Evolutionary conservation across 1,140 invertebrate genomes (phyloP).

Genomic region (Metaphire vulgaris): DNA sequence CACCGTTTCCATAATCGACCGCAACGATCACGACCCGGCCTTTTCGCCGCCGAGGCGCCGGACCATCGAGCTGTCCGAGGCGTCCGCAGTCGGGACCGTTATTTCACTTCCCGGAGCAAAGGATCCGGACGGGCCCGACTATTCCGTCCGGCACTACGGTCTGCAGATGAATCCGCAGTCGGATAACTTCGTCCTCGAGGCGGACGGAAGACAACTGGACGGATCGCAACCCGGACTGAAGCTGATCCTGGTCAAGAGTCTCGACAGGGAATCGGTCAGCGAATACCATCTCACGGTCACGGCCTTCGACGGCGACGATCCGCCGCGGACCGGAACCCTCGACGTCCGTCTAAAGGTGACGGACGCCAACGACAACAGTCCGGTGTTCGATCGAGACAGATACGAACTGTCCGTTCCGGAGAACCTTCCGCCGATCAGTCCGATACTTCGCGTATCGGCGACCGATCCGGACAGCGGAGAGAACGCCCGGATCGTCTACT

Average conservation of each 20-base stretch:
- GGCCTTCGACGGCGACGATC: constrained; percentile 1
- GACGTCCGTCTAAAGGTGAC: constrained; percentile 39
- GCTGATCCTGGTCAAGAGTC: constrained; percentile 24
- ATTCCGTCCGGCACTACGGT: constrained; percentile 12
- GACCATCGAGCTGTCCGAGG: background rate
- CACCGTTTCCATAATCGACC: background rate
- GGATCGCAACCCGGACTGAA: constrained; percentile 3
- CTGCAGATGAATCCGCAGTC: background rate
- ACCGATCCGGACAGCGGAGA: constrained; percentile 34
- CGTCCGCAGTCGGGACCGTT: background rate
- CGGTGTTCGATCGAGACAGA: constrained; percentile 67
- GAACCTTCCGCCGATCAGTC: constrained; percentile 28
- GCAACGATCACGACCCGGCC: background rate
- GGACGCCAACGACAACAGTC: constrained; percentile 89
- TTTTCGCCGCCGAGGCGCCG: background rate
- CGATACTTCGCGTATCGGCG: constrained; percentile 32
- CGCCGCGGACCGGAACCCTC: background rate
- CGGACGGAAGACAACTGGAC: background rate
- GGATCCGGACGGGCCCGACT: constrained; percentile 19
- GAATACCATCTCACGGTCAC: constrained; percentile 13
- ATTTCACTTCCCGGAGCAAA: constrained; percentile 6
- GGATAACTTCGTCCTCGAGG: background rate
- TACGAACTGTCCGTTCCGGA: constrained; percentile 57
- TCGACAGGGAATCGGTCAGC: constrained; percentile 19
- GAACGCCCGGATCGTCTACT: constrained; percentile 12